Conservation (phyloP, 2,113 vertebrate genomes). For the Lanius collurio region DNA sequence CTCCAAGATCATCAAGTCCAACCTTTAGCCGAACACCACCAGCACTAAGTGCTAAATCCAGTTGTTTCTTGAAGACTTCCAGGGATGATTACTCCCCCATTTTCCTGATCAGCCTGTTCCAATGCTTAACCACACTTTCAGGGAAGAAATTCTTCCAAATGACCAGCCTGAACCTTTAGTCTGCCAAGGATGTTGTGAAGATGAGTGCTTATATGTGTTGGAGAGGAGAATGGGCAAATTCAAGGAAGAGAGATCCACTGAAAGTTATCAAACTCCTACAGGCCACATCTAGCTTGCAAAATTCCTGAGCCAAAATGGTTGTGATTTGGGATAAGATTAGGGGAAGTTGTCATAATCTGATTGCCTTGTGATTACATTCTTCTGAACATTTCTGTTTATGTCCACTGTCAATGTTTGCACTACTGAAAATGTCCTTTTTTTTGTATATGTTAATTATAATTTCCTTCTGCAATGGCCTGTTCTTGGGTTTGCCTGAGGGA, state of each 20-base stretch:
- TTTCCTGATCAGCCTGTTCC: neutral
- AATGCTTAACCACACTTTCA: neutral
- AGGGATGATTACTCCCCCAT: too few relatives aligned
- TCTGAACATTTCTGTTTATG: neutral
- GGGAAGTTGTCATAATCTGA: neutral
- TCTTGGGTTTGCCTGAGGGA: neutral
- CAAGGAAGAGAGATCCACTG: neutral
- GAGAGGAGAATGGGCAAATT: neutral
- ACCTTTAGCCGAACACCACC: neutral
- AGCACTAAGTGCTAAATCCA: too few relatives aligned
- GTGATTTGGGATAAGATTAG: neutral
- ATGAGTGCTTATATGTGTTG: neutral
- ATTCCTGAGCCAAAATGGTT: neutral
- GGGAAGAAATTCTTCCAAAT: neutral
- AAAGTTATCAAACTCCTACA: neutral
- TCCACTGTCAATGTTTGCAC: neutral
- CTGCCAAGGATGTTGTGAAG: neutral
- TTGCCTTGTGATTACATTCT: neutral
- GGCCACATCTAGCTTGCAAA: neutral
- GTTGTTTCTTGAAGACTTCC: accelerated
- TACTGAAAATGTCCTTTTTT: neutral
- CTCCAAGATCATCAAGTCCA: neutral
- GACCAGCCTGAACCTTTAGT: neutral
- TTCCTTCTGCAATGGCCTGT: neutral
- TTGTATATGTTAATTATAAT: neutral